Evolutionary conservation across 2,113 vertebrate genomes (phyloP).

Genomic region (Peucedramus taeniatus): DNA sequence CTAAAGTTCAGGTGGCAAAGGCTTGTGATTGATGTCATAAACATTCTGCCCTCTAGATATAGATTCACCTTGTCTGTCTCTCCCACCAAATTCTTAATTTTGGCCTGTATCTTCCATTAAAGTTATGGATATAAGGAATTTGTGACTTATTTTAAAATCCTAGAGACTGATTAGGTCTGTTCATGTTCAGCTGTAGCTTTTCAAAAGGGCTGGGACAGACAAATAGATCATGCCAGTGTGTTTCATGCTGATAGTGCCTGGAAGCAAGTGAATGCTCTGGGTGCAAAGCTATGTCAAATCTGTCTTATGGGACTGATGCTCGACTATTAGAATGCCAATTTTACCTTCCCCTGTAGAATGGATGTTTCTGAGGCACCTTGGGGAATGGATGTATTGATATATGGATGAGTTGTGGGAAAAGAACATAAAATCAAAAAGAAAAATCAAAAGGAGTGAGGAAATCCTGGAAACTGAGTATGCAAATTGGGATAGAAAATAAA

Average conservation of each 20-base stretch:
- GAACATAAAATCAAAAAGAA: not conserved
- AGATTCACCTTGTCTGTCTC: not conserved
- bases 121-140: not conserved
- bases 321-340: not conserved
- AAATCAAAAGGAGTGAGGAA: not conserved
- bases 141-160: not conserved
- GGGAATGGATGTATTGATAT: not conserved
- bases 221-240: not conserved
- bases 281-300: not conserved
- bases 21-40: not conserved
- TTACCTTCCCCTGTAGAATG: not conserved
- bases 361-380: not conserved
- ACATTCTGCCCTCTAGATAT: fast-evolving
- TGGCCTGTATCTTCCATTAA: not conserved
- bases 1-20: not conserved
- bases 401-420: not conserved
- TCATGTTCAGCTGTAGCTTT: not conserved
- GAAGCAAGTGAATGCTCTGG: not conserved
- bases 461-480: not conserved
- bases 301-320: not conserved
- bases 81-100: not conserved
- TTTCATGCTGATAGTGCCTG: not conserved
- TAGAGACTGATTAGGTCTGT: not conserved
- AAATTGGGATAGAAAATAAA: fast-evolving
- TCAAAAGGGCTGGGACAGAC: not conserved